Percentiles rank a stretch among this genome's conserved stretches.
phyloP scores from a whole-genome alignment of 2,113 vertebrate genomes.

The Etheostoma spectabile region DNA sequence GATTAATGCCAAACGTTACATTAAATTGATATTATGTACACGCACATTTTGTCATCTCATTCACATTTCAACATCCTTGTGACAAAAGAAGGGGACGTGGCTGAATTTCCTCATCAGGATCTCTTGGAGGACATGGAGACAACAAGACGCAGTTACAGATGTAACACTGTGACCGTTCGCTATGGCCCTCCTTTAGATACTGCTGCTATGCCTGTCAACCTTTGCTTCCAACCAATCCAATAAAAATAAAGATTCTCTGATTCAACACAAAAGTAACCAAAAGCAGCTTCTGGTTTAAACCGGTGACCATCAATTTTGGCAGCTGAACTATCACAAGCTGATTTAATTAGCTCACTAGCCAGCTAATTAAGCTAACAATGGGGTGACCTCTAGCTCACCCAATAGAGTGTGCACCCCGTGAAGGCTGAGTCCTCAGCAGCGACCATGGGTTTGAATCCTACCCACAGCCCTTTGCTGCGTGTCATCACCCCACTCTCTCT shows the following conservation, averaged over 20 bases:
- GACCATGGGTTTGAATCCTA: too few relatives aligned
- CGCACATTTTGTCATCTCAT: conserved; percentile 46
- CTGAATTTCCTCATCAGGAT: conserved; percentile 27
- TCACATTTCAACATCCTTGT: conserved; percentile 73
- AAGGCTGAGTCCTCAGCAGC: too few relatives aligned
- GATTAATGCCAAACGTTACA: conserved; percentile 77
- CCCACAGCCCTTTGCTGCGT: too few relatives aligned
- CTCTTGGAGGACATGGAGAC: conserved; percentile 4
- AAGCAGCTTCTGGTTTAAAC: background rate
- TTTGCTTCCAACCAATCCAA: background rate
- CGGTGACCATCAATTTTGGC: accelerated
- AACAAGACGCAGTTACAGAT: background rate
- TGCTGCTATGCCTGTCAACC: background rate
- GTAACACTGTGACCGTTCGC: background rate
- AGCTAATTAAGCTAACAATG: background rate
- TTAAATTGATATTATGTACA: conserved; percentile 67
- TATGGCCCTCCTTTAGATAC: background rate
- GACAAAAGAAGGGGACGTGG: conserved; percentile 61
- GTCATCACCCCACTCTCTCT: too few relatives aligned
- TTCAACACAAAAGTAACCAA: background rate
- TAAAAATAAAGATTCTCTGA: background rate
- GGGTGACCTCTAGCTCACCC: too few relatives aligned
- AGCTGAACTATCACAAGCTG: background rate
- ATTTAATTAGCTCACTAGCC: background rate
- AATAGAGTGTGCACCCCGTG: too few relatives aligned